phyloP scores from a whole-genome alignment of 2,113 vertebrate genomes.

The Coptodon rendalli region DNA sequence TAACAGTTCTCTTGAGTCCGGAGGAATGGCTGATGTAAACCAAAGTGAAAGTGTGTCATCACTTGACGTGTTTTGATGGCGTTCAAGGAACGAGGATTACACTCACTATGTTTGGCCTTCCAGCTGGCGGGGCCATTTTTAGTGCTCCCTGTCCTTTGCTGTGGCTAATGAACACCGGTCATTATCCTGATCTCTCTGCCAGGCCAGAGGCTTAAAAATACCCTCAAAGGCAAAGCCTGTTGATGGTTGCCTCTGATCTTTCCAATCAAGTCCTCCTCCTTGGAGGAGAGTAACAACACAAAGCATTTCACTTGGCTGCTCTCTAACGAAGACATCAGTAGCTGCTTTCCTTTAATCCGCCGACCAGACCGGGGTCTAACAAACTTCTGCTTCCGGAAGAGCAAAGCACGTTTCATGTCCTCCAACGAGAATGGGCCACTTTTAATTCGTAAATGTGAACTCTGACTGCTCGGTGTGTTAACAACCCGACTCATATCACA shows the following conservation, averaged over 20 bases:
- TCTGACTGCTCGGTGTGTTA: not conserved
- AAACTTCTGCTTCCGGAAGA: not conserved
- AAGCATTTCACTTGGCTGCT: not conserved
- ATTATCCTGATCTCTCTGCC: slow-evolving; percentile 44
- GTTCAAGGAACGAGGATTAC: slow-evolving; percentile 7
- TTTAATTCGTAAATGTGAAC: slow-evolving; percentile 16
- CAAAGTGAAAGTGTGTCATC: slow-evolving; percentile 42
- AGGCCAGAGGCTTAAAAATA: slow-evolving; percentile 43
- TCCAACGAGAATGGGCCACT: slow-evolving; percentile 2
- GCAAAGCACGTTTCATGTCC: not conserved
- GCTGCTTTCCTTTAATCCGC: slow-evolving; percentile 4
- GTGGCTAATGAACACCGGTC: slow-evolving; percentile 46
- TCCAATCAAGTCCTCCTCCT: slow-evolving; percentile 29
- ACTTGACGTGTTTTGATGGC: slow-evolving; percentile 10
- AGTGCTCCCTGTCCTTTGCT: slow-evolving; percentile 38
- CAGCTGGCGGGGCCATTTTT: slow-evolving; percentile 44
- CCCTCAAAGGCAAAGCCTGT: slow-evolving; percentile 18
- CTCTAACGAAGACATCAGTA: not conserved
- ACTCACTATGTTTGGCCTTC: slow-evolving; percentile 47
- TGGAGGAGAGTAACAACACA: slow-evolving; percentile 11
- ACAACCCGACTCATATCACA: not conserved
- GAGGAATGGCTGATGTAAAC: slow-evolving; percentile 33
- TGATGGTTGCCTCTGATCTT: slow-evolving; percentile 45
- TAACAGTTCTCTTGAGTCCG: not conserved
- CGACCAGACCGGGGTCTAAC: slow-evolving; percentile 8